Conservation (phyloP, 2,888 invertebrate genomes). For the Dusona sp. region DNA sequence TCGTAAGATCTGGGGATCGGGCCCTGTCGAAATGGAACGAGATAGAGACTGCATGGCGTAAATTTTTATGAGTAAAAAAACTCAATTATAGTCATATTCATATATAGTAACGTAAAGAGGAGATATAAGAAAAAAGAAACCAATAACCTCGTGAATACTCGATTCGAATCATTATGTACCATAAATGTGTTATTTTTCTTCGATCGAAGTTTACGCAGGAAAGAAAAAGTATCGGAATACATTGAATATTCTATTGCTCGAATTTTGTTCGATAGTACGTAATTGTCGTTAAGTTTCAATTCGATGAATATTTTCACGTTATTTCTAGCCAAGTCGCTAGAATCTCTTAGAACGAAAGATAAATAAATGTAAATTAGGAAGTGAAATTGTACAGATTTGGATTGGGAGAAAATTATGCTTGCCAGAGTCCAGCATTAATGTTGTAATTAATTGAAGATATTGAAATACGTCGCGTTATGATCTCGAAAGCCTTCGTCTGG, state of each 20-base stretch:
- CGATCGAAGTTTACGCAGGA: slow-evolving; percentile 13
- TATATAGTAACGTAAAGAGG: not conserved
- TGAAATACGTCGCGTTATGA: slow-evolving; percentile 25
- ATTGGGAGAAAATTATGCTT: slow-evolving; percentile 20
- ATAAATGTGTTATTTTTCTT: slow-evolving; percentile 19
- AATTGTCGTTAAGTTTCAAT: slow-evolving; percentile 62
- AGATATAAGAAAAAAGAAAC: not conserved
- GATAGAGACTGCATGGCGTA: slow-evolving; percentile 79
- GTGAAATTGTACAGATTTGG: slow-evolving; percentile 15
- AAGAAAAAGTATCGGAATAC: not conserved
- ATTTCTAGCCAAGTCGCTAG: slow-evolving; percentile 60
- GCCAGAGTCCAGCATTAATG: not conserved
- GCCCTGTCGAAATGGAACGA: slow-evolving; percentile 85
- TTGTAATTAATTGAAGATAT: slow-evolving; percentile 27
- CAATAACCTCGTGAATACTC: slow-evolving; percentile 31
- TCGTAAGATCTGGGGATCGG: slow-evolving; percentile 87
- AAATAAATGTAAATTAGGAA: slow-evolving; percentile 8
- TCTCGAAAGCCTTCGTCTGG: slow-evolving; percentile 15
- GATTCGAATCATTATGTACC: slow-evolving; percentile 45
- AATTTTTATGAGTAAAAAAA: slow-evolving; percentile 29
- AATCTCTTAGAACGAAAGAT: slow-evolving; percentile 57
- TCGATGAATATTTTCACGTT: slow-evolving; percentile 63
- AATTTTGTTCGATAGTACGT: slow-evolving; percentile 36
- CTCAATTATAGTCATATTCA: slow-evolving; percentile 11
- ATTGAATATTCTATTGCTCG: slow-evolving; percentile 16